Percentiles rank a stretch among this genome's conserved stretches.
Evolutionary conservation across 2,888 invertebrate species (phyloP).

Genomic region (Myathropa florea): DNA sequence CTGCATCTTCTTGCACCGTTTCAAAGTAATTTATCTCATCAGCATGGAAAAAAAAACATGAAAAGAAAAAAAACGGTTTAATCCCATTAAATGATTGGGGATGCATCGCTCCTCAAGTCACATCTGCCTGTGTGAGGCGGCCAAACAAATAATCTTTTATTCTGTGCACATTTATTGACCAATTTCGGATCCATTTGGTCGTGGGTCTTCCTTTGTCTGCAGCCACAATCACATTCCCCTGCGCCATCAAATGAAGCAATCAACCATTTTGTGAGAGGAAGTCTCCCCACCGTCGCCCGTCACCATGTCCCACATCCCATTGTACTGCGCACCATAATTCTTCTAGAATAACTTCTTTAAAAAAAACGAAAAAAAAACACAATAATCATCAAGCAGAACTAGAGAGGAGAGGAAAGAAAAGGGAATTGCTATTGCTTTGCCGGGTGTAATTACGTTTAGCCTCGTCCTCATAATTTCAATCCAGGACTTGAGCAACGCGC

Average conservation of each 20-base stretch:
- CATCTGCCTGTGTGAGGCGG: slow-evolving; percentile 5
- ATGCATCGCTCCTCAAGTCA: slow-evolving; percentile 32
- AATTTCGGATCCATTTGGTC: slow-evolving; percentile 60
- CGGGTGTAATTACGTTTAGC: slow-evolving; percentile 66
- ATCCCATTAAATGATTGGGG: slow-evolving; percentile 60
- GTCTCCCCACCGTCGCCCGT: neutral
- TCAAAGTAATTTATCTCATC: slow-evolving; percentile 35
- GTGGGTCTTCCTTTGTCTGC: neutral
- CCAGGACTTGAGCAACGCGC: slow-evolving; percentile 33
- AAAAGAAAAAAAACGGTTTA: slow-evolving; percentile 32
- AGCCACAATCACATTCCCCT: slow-evolving; percentile 36
- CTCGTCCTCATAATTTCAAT: slow-evolving; percentile 67
- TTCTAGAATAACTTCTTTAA: slow-evolving; percentile 55
- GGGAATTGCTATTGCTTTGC: slow-evolving; percentile 35
- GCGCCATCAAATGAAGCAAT: slow-evolving; percentile 58
- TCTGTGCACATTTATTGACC: slow-evolving; percentile 63
- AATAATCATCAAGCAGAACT: slow-evolving; percentile 1
- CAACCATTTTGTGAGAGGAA: slow-evolving; percentile 49
- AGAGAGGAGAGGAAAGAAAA: slow-evolving; percentile 7
- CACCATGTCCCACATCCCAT: slow-evolving; percentile 17
- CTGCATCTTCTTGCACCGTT: neutral
- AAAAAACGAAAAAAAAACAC: slow-evolving; percentile 14
- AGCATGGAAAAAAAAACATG: neutral
- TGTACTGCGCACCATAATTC: slow-evolving; percentile 26
- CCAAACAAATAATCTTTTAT: slow-evolving; percentile 41